Evolutionary conservation across 2,797 vertebrate species (phyloP).

Genomic region (Anisognathus igniventris): DNA sequence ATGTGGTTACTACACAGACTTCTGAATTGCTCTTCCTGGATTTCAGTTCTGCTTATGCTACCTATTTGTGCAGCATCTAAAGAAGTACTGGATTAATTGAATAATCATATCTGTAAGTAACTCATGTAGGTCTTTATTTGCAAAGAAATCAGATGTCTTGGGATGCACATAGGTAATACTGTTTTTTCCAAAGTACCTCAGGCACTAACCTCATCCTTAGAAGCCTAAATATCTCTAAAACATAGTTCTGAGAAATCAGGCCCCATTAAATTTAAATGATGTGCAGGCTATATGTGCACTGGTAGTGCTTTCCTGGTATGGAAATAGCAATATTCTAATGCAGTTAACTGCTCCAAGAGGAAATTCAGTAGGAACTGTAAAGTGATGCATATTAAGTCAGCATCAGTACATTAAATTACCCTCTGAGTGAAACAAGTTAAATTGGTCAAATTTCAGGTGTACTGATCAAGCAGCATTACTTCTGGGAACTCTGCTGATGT

Average conservation of each 20-base stretch:
- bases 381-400: slow-evolving; percentile 27
- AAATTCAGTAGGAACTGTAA: slow-evolving; percentile 3
- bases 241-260: not conserved
- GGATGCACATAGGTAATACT: not conserved
- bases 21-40: not conserved
- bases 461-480: not conserved
- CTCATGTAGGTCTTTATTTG: not conserved
- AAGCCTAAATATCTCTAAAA: not conserved
- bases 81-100: not conserved
- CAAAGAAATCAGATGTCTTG: not conserved
- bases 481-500: not conserved
- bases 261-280: slow-evolving; percentile 19
- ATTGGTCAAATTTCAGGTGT: not conserved
- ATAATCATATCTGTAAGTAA: not conserved
- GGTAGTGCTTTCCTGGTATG: not conserved
- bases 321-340: slow-evolving; percentile 19
- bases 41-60: not conserved
- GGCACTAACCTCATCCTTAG: not conserved
- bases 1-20: not conserved
- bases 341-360: slow-evolving; percentile 17
- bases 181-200: not conserved
- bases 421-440: not conserved
- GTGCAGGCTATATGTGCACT: not conserved
- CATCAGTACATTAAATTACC: not conserved
- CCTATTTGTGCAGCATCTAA: not conserved